Percentiles rank a stretch among this genome's conserved stretches.
phyloP scores from a whole-genome alignment of 2,888 invertebrate genomes.

The Antheraea assamensis region DNA sequence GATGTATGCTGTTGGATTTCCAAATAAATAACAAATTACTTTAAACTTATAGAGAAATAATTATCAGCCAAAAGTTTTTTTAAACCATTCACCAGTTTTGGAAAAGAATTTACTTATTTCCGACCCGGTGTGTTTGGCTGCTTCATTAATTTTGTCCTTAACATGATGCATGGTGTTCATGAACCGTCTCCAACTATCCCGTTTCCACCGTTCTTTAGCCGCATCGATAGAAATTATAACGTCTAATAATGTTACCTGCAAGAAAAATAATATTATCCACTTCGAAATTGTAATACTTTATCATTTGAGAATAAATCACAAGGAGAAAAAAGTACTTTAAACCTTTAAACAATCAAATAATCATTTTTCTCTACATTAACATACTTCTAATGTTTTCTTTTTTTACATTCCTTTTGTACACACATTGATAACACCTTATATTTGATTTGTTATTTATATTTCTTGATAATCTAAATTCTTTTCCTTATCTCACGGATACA shows the following conservation, averaged over 20 bases:
- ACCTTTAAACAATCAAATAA: neutral
- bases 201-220: slow-evolving; percentile 27
- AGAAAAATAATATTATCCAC: slow-evolving; percentile 4
- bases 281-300: neutral
- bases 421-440: neutral
- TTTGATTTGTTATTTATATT: neutral
- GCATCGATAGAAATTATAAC: slow-evolving; percentile 29
- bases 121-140: slow-evolving; percentile 28
- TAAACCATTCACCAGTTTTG: slow-evolving; percentile 33
- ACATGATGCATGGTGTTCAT: slow-evolving; percentile 32
- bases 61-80: slow-evolving; percentile 26
- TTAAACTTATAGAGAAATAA: neutral
- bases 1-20: too few species aligned
- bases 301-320: neutral
- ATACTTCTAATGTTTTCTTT: neutral
- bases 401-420: neutral
- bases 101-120: slow-evolving; percentile 28
- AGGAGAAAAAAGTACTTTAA: too few species aligned
- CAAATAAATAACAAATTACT: neutral
- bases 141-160: slow-evolving; percentile 28
- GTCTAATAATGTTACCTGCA: slow-evolving; percentile 34
- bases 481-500: neutral
- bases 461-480: neutral
- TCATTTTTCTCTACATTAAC: neutral
- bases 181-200: slow-evolving; percentile 28